These are phyloP conservation scores for Haliaeetus leucogaster DNA, from an alignment of 2,113 vertebrate species.

Conservation along the genomic window DNA sequence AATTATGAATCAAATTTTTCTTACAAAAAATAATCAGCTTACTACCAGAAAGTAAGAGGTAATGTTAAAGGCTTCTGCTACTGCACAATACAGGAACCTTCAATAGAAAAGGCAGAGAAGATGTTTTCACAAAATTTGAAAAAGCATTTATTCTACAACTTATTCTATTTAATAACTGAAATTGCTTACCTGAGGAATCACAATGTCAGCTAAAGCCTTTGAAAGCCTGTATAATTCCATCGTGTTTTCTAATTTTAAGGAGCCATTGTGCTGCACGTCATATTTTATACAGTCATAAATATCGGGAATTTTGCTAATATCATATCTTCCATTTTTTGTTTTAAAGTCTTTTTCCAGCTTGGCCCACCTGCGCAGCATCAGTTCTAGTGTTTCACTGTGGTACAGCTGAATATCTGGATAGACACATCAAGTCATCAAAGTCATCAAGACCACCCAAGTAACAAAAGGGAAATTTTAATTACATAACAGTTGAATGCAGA, in stretches of 20 bases:
- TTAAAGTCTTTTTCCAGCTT: constrained; percentile 91
- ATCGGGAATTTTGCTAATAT: constrained; percentile 91
- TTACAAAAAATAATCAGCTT: background rate
- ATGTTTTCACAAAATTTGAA: background rate
- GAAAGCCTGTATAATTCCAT: constrained; percentile 90
- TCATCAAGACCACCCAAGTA: background rate
- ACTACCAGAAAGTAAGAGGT: background rate
- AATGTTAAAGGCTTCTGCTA: background rate
- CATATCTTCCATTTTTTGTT: constrained; percentile 88
- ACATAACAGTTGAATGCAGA: background rate
- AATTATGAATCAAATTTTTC: background rate
- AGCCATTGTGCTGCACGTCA: constrained; percentile 87
- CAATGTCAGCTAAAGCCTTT: constrained; percentile 88
- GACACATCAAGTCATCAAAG: background rate
- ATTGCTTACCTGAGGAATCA: constrained; percentile 85
- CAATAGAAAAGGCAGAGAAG: background rate
- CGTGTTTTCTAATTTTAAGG: constrained; percentile 85
- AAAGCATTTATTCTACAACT: background rate
- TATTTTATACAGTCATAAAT: constrained; percentile 93
- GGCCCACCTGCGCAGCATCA: constrained; percentile 88
- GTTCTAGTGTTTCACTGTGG: constrained; percentile 87
- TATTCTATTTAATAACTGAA: background rate
- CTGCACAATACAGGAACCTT: background rate
- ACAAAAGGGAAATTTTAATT: background rate
- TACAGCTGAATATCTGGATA: constrained; percentile 86